These are phyloP conservation scores for Noctilio leporinus DNA, from an alignment of 2,113 vertebrate genomes.

Conservation along the genomic window DNA sequence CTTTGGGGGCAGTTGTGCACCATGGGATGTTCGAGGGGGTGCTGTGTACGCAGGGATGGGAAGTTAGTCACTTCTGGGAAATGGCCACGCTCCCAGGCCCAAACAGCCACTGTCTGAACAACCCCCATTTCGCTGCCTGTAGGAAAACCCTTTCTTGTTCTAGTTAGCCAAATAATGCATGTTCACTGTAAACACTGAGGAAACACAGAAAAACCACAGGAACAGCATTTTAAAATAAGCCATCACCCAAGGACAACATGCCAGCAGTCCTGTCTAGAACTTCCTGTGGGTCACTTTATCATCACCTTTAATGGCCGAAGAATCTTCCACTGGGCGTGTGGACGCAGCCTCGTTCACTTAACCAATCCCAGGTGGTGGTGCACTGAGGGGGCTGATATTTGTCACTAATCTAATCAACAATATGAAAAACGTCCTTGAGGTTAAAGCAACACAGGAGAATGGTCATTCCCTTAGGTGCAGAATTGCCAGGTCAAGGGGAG, in stretches of 20 bases:
- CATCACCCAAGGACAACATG: neutral
- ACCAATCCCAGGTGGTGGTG: neutral
- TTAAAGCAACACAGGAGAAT: neutral
- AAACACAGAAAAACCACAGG: neutral
- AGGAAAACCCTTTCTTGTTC: neutral
- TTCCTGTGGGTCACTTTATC: neutral
- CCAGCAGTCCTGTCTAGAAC: neutral
- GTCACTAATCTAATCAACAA: neutral
- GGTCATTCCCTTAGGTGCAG: neutral
- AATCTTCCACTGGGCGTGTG: neutral
- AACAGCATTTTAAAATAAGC: neutral
- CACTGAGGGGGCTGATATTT: neutral
- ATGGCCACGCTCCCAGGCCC: neutral
- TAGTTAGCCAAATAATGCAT: neutral
- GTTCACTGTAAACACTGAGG: neutral
- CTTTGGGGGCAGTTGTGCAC: neutral
- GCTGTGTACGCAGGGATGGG: neutral
- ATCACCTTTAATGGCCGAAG: neutral
- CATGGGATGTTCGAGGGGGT: too few species aligned
- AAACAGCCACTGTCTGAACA: neutral
- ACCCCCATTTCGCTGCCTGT: neutral
- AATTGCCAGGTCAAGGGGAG: neutral
- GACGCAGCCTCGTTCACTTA: accelerated
- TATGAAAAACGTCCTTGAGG: neutral
- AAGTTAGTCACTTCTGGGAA: too few species aligned